Percentiles rank a stretch among this genome's conserved stretches.
Evolutionary conservation across 2,888 invertebrate species (phyloP).

Genomic region (Drosophila formosana): DNA sequence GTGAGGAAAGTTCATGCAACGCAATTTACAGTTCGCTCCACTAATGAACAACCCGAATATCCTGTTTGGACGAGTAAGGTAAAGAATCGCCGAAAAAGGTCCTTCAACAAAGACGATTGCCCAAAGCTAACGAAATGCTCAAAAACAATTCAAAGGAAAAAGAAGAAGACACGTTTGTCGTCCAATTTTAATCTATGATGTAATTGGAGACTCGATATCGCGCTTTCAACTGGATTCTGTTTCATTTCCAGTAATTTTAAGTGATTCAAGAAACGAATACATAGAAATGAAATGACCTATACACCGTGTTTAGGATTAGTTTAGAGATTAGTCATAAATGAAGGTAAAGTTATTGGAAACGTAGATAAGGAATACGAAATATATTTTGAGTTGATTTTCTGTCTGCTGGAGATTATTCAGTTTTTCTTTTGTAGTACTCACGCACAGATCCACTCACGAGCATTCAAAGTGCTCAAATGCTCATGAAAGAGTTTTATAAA

Average conservation of each 20-base stretch:
- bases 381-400: background rate
- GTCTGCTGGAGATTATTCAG: background rate
- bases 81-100: slow-evolving; percentile 10
- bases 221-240: background rate
- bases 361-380: background rate
- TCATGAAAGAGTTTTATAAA: slow-evolving; percentile 24
- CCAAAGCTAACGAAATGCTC: slow-evolving; percentile 4
- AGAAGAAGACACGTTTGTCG: background rate
- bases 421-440: background rate
- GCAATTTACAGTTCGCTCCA: slow-evolving; percentile 51
- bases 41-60: slow-evolving; percentile 65
- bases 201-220: background rate
- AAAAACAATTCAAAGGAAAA: background rate
- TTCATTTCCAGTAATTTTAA: background rate
- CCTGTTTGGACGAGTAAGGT: slow-evolving; percentile 51
- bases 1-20: slow-evolving; percentile 55
- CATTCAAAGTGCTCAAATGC: slow-evolving; percentile 7
- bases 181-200: background rate
- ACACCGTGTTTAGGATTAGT: background rate
- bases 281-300: background rate
- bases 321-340: background rate
- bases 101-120: slow-evolving; percentile 3
- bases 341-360: background rate
- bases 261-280: background rate
- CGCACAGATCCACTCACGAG: background rate